These are phyloP conservation scores for Leptopilina myrica DNA, from an alignment of 2,888 invertebrate genomes.

Conservation along the genomic window DNA sequence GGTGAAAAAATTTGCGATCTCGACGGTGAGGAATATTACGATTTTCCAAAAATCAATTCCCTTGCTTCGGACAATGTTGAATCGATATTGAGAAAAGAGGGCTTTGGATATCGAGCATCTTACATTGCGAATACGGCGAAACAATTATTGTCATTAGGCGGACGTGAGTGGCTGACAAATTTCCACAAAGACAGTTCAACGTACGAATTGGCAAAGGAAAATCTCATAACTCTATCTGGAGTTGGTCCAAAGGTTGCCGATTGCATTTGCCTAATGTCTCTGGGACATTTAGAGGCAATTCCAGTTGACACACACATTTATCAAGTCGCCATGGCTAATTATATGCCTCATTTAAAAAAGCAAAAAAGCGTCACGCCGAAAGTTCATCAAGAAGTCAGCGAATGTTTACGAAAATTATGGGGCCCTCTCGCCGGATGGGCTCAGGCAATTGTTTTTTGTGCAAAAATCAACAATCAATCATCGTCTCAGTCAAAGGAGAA, in stretches of 20 bases:
- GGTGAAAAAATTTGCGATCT: constrained; percentile 86
- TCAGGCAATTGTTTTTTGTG: constrained; percentile 86
- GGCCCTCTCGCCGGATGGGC: constrained; percentile 96
- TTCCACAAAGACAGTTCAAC: constrained; percentile 80
- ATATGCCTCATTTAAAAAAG: constrained; percentile 86
- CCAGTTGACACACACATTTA: constrained; percentile 98
- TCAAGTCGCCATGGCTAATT: constrained; percentile 90
- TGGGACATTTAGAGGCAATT: constrained; percentile 91
- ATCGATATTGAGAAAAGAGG: constrained; percentile 83
- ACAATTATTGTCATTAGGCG: constrained; percentile 84
- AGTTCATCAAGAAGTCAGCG: constrained; percentile 91
- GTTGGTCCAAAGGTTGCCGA: constrained; percentile 98
- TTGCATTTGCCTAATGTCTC: constrained; percentile 97
- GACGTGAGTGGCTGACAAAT: constrained; percentile 84
- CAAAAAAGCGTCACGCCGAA: constrained; percentile 89
- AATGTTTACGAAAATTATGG: constrained; percentile 87
- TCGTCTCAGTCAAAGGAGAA: neutral
- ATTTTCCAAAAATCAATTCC: constrained; percentile 88
- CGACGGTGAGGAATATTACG: constrained; percentile 82
- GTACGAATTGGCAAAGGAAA: constrained; percentile 85
- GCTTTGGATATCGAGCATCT: constrained; percentile 93
- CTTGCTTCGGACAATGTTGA: constrained; percentile 83
- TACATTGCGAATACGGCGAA: constrained; percentile 88
- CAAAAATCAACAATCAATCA: constrained; percentile 65
- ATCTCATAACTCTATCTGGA: constrained; percentile 89